phyloP scores from a whole-genome alignment of 2,888 invertebrate genomes.

The Harpalus rufipes region DNA sequence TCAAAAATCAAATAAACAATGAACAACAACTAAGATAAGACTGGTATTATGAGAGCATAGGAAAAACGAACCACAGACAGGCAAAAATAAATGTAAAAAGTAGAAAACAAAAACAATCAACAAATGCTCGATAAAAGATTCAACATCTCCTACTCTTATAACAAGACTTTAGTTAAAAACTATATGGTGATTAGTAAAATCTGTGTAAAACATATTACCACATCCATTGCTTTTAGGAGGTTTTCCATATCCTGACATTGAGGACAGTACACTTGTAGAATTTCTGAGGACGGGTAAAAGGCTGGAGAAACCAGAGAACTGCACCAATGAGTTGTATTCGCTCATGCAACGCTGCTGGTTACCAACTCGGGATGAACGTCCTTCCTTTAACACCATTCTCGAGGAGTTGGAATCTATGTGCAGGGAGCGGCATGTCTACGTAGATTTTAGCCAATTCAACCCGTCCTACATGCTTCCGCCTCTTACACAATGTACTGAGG shows the following conservation, averaged over 20 bases:
- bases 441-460: conserved; percentile 81
- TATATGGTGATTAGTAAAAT: too few species aligned
- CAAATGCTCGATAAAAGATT: too few species aligned
- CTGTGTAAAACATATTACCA: too few species aligned
- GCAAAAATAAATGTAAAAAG: too few species aligned
- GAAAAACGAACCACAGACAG: too few species aligned
- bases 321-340: conserved; percentile 84
- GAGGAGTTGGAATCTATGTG: conserved; percentile 78
- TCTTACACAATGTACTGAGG: background rate
- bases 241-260: conserved; percentile 86
- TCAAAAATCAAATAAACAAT: too few species aligned
- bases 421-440: conserved; percentile 78
- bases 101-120: too few species aligned
- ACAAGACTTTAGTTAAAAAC: too few species aligned
- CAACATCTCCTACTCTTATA: too few species aligned
- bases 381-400: conserved; percentile 83
- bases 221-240: conserved; percentile 77
- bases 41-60: too few species aligned
- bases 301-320: conserved; percentile 84
- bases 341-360: conserved; percentile 87
- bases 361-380: conserved; percentile 80
- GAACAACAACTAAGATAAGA: too few species aligned
- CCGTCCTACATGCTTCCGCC: conserved; percentile 82
- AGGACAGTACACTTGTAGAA: conserved; percentile 82
- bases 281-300: conserved; percentile 83